Evolutionary conservation across 1,140 invertebrate genomes (phyloP), one percentile per base, ranked within the genome.

Genomic region (Rhagoletis pomonella): DNA sequence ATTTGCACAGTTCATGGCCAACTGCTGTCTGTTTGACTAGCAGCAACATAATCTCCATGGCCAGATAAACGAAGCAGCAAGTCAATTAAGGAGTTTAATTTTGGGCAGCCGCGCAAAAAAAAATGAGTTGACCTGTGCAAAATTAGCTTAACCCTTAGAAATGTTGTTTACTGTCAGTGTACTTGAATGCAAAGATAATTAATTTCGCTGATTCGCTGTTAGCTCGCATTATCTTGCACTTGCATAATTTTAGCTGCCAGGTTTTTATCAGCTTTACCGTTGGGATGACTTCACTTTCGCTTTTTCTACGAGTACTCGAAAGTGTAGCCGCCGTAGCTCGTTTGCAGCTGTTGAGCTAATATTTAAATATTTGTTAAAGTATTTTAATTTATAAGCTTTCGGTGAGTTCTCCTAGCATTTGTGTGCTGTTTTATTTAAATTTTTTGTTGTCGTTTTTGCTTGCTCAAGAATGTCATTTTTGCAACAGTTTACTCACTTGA

Each of bases 341-440:
- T 7, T 5, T 14, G n/a, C 47, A 81, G 47, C 47, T 55, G 73
- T 55, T 81, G 73, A 81, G 73, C 17, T 50, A 81, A 81, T 81
- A 81, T 81, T 81, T 81, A 81, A 81, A 81, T 81, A 81, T 81
- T 81, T 81, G 47, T 47, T 55, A 10, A 9, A 55, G 47, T 81
- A 55, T 55, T 81, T 81, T 58, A 81, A 81, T 81, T 81, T 81
- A 81, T 55, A 55, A 81, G 73, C 73, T 55, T 81, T 9, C 73
- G 55, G 73, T 29, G 47, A 9, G 2, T 58, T 12, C 17, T 81
- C 6, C 44, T n/a, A 67, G 29, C 10, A 29, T 55, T 62, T 14
- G 6, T 12, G 58, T 59, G 58, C 12, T 12, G 12, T 59, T 7
- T 64, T 12, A 4, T 64, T 4, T 59, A n/a, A 10, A n/a, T n/a